Conservation (phyloP, 1,140 invertebrate genomes). For the Drosophila orosa region DNA sequence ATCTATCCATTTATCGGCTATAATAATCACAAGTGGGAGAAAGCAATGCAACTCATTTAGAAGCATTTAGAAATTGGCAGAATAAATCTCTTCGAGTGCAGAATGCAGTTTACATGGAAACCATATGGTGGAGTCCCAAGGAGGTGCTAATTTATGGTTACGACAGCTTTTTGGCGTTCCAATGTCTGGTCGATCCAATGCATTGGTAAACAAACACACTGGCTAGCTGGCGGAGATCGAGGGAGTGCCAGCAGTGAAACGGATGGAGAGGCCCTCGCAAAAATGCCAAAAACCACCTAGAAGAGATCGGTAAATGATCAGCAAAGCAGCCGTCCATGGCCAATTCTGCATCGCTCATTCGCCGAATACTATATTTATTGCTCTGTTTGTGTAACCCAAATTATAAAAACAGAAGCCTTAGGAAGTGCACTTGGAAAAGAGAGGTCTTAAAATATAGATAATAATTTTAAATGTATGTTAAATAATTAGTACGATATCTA, state of each 20-base stretch:
- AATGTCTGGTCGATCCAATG: conserved; percentile 29
- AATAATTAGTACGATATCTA: too few species aligned
- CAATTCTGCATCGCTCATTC: conserved; percentile 53
- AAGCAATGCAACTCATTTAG: conserved; percentile 61
- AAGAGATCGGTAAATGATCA: conserved; percentile 23
- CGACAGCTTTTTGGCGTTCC: conserved; percentile 69
- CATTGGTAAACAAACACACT: conserved; percentile 26
- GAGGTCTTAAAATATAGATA: neutral
- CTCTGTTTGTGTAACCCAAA: conserved; percentile 76
- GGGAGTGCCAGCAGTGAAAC: neutral
- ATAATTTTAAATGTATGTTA: too few species aligned
- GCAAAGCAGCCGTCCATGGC: conserved; percentile 19
- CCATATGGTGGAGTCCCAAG: conserved; percentile 70
- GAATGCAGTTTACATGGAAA: conserved; percentile 63
- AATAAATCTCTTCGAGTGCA: conserved; percentile 73
- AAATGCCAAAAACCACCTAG: conserved; percentile 49
- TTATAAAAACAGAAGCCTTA: conserved; percentile 68
- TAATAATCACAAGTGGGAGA: conserved; percentile 34
- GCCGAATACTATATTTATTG: conserved; percentile 60
- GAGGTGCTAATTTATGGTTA: conserved; percentile 76
- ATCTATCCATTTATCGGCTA: neutral
- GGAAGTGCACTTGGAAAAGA: neutral
- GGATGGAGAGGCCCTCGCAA: conserved; percentile 31
- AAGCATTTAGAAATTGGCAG: conserved; percentile 62
- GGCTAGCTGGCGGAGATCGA: neutral